phyloP scores from a whole-genome alignment of 2,888 invertebrate genomes.

The Podotricha telesiphe region DNA sequence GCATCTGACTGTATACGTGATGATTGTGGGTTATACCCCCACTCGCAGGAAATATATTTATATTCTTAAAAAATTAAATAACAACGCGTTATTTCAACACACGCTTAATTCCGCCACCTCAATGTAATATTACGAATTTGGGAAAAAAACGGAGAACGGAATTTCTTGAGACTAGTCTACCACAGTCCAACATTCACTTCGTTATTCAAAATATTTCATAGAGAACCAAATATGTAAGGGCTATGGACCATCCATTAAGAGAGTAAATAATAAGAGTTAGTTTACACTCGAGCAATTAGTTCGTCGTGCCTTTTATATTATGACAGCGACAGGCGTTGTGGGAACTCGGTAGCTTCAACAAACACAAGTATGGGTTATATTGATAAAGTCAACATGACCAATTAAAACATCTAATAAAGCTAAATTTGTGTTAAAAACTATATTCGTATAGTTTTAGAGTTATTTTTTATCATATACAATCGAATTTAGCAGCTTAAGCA shows the following conservation, averaged over 20 bases:
- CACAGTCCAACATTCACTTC: slow-evolving; percentile 3
- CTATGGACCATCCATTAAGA: slow-evolving; percentile 36
- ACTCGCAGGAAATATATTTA: too few relatives aligned
- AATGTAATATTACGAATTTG: too few relatives aligned
- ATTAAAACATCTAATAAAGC: neutral
- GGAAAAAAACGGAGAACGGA: too few relatives aligned
- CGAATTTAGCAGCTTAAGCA: too few relatives aligned
- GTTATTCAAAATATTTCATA: slow-evolving; percentile 26
- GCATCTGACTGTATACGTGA: too few relatives aligned
- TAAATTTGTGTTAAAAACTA: neutral
- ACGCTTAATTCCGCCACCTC: too few relatives aligned
- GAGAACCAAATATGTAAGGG: slow-evolving; percentile 10
- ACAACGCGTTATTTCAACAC: too few relatives aligned
- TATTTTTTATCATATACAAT: too few relatives aligned
- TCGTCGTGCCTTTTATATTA: slow-evolving; percentile 38
- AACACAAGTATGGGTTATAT: neutral
- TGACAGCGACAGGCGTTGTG: slow-evolving; percentile 36
- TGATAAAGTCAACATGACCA: slow-evolving; percentile 3
- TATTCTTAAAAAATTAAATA: too few relatives aligned
- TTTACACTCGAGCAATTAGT: slow-evolving; percentile 40
- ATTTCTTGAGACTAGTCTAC: too few relatives aligned
- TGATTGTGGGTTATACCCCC: too few relatives aligned
- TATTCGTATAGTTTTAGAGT: too few relatives aligned
- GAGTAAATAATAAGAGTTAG: slow-evolving; percentile 40
- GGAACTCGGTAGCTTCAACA: slow-evolving; percentile 31